A percentile compares a stretch with the other conserved stretches of the same genome.
These are phyloP conservation scores for Lypha dubia DNA, from an alignment of 2,888 invertebrate genomes.

Conservation along the genomic window DNA sequence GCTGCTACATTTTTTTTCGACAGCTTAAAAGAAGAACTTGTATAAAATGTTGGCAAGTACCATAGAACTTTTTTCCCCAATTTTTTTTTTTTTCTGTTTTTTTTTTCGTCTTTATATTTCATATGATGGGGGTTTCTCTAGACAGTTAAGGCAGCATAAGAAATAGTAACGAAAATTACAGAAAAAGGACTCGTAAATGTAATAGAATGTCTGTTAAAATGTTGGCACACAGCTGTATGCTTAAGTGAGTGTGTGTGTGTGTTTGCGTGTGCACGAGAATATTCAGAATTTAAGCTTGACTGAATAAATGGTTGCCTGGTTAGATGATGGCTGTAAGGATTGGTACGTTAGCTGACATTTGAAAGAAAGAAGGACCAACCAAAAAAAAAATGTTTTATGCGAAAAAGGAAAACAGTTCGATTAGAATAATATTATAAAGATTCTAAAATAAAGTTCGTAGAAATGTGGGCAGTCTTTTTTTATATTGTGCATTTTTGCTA, in stretches of 20 bases:
- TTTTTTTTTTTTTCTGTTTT: slow-evolving; percentile 18
- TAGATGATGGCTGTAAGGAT: slow-evolving; percentile 54
- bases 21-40: slow-evolving; percentile 63
- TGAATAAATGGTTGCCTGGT: slow-evolving; percentile 66
- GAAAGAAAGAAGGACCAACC: slow-evolving; percentile 8
- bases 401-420: background rate
- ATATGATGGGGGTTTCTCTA: slow-evolving; percentile 53
- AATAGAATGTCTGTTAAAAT: slow-evolving; percentile 59
- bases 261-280: slow-evolving; percentile 8
- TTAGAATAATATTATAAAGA: background rate
- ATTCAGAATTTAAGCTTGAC: slow-evolving; percentile 58
- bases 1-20: slow-evolving; percentile 63
- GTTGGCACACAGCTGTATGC: slow-evolving; percentile 12
- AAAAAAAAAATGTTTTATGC: background rate
- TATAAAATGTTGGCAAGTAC: slow-evolving; percentile 69
- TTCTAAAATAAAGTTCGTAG: too few relatives aligned
- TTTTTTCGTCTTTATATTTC: slow-evolving; percentile 18
- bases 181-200: slow-evolving; percentile 62
- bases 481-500: background rate
- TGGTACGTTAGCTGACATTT: slow-evolving; percentile 2
- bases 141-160: slow-evolving; percentile 57
- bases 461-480: too few relatives aligned
- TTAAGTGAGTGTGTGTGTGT: slow-evolving; percentile 1
- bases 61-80: slow-evolving; percentile 55
- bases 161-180: slow-evolving; percentile 63